Conservation (phyloP, 2,113 vertebrate species). For the Onychorhynchus coronatus region DNA sequence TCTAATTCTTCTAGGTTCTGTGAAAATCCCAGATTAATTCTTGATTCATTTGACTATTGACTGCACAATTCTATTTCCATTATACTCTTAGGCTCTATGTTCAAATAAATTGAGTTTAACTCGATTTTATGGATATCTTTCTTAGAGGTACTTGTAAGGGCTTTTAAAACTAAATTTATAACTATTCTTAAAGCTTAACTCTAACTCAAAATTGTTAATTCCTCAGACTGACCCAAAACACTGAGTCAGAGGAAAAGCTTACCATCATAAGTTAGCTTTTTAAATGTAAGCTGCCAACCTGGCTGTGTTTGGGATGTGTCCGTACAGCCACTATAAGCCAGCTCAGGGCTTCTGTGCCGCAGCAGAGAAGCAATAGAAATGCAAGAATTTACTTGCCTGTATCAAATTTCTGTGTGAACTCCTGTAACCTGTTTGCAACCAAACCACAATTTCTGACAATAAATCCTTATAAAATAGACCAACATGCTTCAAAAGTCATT, state of each 20-base stretch:
- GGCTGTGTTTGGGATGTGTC: background rate
- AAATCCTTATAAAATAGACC: background rate
- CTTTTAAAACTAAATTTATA: constrained; percentile 1
- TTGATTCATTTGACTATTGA: background rate
- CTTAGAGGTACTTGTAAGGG: background rate
- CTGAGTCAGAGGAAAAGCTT: background rate
- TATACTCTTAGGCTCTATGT: background rate
- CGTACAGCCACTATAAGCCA: background rate
- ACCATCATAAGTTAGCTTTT: background rate
- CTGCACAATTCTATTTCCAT: background rate
- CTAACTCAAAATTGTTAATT: background rate
- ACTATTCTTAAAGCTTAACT: background rate
- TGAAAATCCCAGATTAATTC: background rate
- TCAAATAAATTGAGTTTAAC: constrained; percentile 1
- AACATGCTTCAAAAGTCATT: background rate
- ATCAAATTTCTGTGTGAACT: background rate
- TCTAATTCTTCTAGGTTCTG: background rate
- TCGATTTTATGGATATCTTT: background rate
- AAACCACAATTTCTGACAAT: background rate
- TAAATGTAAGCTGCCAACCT: background rate
- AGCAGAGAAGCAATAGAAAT: background rate
- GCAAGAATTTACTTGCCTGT: background rate
- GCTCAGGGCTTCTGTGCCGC: background rate
- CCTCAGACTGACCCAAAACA: background rate
- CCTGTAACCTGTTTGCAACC: background rate